Evolutionary conservation across 2,113 vertebrate species (phyloP).

Genomic region (Pseudopipra pipra): DNA sequence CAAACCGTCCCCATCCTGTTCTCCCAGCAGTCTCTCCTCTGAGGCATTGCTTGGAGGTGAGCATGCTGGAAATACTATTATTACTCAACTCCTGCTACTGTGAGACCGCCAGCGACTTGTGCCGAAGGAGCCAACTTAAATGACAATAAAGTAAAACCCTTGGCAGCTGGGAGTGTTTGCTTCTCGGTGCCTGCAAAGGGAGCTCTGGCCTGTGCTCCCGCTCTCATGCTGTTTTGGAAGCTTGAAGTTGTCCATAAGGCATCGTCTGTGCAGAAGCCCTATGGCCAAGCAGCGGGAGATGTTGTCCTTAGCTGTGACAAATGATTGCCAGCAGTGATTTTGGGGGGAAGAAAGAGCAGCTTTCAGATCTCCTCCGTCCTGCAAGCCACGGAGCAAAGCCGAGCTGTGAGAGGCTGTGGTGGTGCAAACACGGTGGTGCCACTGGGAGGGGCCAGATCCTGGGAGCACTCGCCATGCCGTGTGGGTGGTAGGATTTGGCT

Average conservation of each 20-base stretch:
- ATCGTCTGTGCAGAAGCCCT: constrained; percentile 44
- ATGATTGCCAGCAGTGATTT: constrained; percentile 30
- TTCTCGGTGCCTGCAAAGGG: constrained; percentile 43
- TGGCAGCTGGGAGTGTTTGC: constrained; percentile 66
- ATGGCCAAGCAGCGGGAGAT: constrained; percentile 48
- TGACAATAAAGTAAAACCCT: constrained; percentile 75
- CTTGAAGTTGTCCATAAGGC: constrained; percentile 59
- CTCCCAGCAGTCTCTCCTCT: constrained; percentile 56
- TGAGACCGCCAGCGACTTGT: constrained; percentile 56
- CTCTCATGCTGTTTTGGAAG: constrained; percentile 68
- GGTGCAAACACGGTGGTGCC: not conserved
- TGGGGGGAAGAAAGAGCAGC: constrained; percentile 37
- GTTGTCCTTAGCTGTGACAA: constrained; percentile 62
- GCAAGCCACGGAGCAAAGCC: not conserved
- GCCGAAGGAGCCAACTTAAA: constrained; percentile 65
- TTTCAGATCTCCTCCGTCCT: constrained; percentile 4
- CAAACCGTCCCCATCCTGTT: constrained; percentile 63
- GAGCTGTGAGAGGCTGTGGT: not conserved
- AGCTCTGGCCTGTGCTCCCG: constrained; percentile 11
- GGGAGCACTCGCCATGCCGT: not conserved
- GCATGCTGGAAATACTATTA: constrained; percentile 72
- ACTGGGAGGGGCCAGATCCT: not conserved
- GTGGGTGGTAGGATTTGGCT: constrained; percentile 9
- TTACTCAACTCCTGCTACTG: constrained; percentile 59
- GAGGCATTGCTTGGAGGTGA: constrained; percentile 45